Percentiles rank a stretch among this genome's conserved stretches.
Evolutionary conservation across 2,797 vertebrate genomes (phyloP).

Genomic region (Apogon talboti): DNA sequence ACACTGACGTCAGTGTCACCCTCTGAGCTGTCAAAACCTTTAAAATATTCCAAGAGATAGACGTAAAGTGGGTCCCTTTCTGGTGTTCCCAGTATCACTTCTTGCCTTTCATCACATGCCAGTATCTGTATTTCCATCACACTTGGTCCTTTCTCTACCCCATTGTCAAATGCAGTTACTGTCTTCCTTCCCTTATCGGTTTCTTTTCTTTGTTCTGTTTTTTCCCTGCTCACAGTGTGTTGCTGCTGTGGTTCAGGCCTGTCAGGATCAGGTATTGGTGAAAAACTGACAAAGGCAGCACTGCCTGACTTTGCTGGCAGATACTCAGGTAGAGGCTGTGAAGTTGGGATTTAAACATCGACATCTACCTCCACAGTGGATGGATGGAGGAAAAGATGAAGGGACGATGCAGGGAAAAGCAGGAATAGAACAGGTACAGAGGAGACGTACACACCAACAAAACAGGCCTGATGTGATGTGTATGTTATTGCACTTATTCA

Average conservation of each 20-base stretch:
- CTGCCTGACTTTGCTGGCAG: constrained; percentile 24
- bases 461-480: constrained; percentile 16
- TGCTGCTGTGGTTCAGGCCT: constrained; percentile 34
- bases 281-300: constrained; percentile 58
- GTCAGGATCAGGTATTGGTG: constrained; percentile 58
- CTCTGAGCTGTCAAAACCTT: constrained; percentile 49
- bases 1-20: constrained; percentile 22
- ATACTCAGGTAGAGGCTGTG: constrained; percentile 27
- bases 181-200: constrained; percentile 30
- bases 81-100: constrained; percentile 23
- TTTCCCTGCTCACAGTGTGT: constrained; percentile 18
- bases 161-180: constrained; percentile 1
- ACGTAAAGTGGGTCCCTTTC: constrained; percentile 16
- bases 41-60: constrained; percentile 41
- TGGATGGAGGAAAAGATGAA: constrained; percentile 36
- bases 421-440: not conserved
- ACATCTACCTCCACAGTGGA: constrained; percentile 20
- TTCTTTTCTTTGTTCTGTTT: constrained; percentile 41
- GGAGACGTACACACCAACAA: constrained; percentile 12
- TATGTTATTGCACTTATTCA: constrained; percentile 45
- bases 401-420: constrained; percentile 10
- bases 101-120: constrained; percentile 26
- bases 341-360: constrained; percentile 45
- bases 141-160: constrained; percentile 13
- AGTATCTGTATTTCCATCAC: constrained; percentile 30